Conservation (phyloP, 2,797 vertebrate genomes). For the Falco naumanni region DNA sequence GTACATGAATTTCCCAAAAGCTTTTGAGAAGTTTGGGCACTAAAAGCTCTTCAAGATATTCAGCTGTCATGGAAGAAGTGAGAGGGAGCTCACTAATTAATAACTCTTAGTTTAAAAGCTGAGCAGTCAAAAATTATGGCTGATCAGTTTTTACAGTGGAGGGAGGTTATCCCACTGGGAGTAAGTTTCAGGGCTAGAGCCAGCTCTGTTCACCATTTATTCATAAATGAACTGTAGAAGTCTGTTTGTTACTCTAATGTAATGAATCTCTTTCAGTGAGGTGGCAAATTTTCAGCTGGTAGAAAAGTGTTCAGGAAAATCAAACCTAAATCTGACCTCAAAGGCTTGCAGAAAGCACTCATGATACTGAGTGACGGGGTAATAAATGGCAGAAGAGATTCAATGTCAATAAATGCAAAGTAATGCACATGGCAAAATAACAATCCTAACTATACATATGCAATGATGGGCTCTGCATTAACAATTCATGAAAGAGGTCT, state of each 20-base stretch:
- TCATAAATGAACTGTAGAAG: background rate
- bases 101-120: background rate
- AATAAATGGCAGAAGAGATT: slow-evolving; percentile 56
- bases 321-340: slow-evolving; percentile 15
- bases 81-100: background rate
- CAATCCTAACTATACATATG: slow-evolving; percentile 69
- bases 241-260: background rate
- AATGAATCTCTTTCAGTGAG: background rate
- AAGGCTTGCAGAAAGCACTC: background rate
- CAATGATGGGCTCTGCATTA: slow-evolving; percentile 66
- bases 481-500: slow-evolving; percentile 72
- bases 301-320: slow-evolving; percentile 5
- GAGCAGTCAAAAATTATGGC: background rate
- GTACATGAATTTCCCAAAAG: background rate
- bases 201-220: background rate
- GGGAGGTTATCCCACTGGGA: background rate
- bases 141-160: background rate
- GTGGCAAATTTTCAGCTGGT: background rate
- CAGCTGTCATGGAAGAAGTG: background rate
- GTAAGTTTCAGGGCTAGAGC: background rate
- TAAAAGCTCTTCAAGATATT: background rate
- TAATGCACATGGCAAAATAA: slow-evolving; percentile 69
- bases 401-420: slow-evolving; percentile 75
- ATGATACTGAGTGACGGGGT: background rate
- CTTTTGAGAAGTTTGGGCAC: background rate